Conservation (phyloP, 2,888 invertebrate genomes). For the Crepidodera aurea region DNA sequence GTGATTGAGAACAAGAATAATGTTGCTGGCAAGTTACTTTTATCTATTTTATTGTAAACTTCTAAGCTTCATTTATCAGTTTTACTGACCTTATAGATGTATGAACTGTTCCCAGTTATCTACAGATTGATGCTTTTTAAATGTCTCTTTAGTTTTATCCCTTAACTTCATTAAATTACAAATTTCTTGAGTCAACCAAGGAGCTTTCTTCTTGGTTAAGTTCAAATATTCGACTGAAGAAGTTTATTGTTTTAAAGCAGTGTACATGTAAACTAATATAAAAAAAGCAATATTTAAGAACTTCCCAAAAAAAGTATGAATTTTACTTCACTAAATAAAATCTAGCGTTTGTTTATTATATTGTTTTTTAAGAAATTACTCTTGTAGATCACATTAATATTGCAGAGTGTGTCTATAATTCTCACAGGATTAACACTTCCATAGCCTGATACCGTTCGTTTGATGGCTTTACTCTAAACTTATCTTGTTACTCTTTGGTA, state of each 20-base stretch:
- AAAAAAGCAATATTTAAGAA: too few species aligned
- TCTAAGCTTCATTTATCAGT: too few species aligned
- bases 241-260: too few species aligned
- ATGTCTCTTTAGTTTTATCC: background rate
- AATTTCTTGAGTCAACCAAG: conserved; percentile 3
- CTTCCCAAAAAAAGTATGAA: too few species aligned
- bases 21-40: too few species aligned
- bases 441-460: conserved; percentile 24
- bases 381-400: conserved; percentile 16
- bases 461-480: conserved; percentile 35
- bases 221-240: too few species aligned
- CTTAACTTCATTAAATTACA: background rate
- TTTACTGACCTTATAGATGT: too few species aligned
- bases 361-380: background rate
- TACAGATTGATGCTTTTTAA: background rate
- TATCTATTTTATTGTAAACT: too few species aligned
- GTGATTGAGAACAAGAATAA: too few species aligned
- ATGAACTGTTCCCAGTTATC: background rate
- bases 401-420: conserved; percentile 28
- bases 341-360: too few species aligned
- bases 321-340: too few species aligned
- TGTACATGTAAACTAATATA: too few species aligned
- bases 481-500: conserved; percentile 41
- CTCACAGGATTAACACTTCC: conserved; percentile 35
- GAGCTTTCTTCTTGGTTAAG: background rate